Evolutionary conservation across 2,113 vertebrate genomes (phyloP).

Genomic region (Ahaetulla prasina): DNA sequence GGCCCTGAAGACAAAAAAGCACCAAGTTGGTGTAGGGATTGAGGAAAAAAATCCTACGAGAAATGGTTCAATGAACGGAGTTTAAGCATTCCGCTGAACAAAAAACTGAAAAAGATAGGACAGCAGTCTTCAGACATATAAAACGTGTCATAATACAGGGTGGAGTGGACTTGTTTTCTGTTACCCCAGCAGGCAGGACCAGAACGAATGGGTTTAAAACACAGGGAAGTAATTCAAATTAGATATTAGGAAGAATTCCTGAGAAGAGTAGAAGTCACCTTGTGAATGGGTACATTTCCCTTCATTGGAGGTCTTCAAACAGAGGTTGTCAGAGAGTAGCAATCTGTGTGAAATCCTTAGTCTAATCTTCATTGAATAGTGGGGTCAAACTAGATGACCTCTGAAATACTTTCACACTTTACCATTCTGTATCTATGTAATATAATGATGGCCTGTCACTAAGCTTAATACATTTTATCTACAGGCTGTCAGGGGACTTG

Average conservation of each 20-base stretch:
- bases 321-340: neutral
- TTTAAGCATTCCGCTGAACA: neutral
- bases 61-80: neutral
- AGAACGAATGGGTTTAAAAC: neutral
- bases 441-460: neutral
- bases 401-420: neutral
- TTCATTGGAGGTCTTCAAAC: neutral
- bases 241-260: neutral
- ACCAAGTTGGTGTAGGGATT: neutral
- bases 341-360: neutral
- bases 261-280: neutral
- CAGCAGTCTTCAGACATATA: neutral
- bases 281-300: neutral
- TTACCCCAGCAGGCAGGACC: neutral
- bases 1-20: neutral
- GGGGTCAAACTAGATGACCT: neutral
- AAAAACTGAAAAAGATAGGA: neutral
- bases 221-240: neutral
- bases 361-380: neutral
- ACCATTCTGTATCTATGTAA: neutral
- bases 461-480: neutral
- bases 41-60: neutral
- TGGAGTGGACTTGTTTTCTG: neutral
- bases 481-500: neutral
- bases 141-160: neutral